Evolutionary conservation across 2,888 invertebrate species (phyloP), one percentile per base, ranked within the genome.

Genomic region (Anticlea derivata): DNA sequence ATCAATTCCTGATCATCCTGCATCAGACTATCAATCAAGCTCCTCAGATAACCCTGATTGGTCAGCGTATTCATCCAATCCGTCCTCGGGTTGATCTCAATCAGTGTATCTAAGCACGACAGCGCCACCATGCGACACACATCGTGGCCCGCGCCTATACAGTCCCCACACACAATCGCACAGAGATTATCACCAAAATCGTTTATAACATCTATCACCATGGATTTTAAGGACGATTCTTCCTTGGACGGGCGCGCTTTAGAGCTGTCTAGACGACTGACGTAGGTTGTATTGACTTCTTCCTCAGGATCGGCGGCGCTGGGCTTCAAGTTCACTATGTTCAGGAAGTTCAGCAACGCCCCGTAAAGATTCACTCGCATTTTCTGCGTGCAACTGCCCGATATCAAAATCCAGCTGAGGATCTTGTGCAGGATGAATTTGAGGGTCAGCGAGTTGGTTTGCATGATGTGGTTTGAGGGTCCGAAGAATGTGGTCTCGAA

Each of bases 91-190:
- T 96, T 95, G 56, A 96, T 87, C 57, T 95, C 94, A 0, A 97
- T 88, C 33, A 98, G 86, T 31, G 95, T 93, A 73, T 97, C 96
- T 46, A 98, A 87, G 58, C 96, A 95, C 0, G 96, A 94, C 61
- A 98, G 87, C 0, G 97, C 96, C 44, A 97, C 91, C 95, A 98
- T 97, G 82, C 96, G 94, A 70, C 96, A 96, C 7, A 98, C 95
- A 64, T 97, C 96, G 72, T 97, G 97, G 0, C 97, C 87, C 0
- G 73, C 97, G 1, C 96, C 95, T 6, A 96, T 95, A 52, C 96
- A 96, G 81, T 98, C 98, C 44, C 96, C 94, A 63, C 97, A 97
- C 43, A 98, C 94, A 1, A 86, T 77, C 63, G 96, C 94, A 73
- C 97, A 94, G 35, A 98, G 79, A 69, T 94, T 94, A 58, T 96